Conservation (phyloP, 2,797 vertebrate species). For the Gymnoscopelus braueri region DNA sequence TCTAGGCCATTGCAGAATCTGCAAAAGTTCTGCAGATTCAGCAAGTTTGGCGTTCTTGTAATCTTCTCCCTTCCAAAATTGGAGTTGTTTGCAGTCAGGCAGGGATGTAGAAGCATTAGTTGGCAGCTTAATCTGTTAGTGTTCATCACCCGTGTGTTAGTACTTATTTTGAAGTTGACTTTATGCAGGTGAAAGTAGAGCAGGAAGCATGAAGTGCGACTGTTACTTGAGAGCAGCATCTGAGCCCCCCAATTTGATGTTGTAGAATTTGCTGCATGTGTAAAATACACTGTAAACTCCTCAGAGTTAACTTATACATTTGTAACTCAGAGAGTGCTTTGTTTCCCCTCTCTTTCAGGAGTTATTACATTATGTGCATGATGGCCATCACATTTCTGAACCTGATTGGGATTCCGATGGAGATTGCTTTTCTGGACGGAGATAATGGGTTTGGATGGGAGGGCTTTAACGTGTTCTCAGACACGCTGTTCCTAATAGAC, state of each 20-base stretch:
- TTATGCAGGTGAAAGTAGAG: constrained; percentile 55
- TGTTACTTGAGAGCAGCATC: no score
- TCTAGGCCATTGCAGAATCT: constrained; percentile 34
- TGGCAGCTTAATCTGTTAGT: no score
- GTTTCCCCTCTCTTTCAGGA: constrained; percentile 63
- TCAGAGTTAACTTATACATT: no score
- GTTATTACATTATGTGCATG: constrained; percentile 85
- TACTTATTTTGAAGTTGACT: constrained; percentile 47
- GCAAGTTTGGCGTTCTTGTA: constrained; percentile 10
- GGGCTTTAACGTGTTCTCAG: constrained; percentile 84
- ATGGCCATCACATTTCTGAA: constrained; percentile 83
- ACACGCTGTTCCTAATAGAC: constrained; percentile 82
- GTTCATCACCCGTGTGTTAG: constrained; percentile 15
- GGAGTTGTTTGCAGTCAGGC: no score
- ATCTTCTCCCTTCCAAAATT: background rate
- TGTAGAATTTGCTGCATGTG: no score
- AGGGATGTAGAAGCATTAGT: no score
- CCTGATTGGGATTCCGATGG: constrained; percentile 85
- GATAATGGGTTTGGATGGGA: constrained; percentile 78
- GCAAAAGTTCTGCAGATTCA: constrained; percentile 20
- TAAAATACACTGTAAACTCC: no score
- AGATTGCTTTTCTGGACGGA: constrained; percentile 82
- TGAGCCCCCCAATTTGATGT: no score
- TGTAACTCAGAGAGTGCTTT: background rate
- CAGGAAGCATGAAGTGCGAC: constrained; percentile 5